These are phyloP conservation scores for Podocnemis expansa DNA, from an alignment of 2,113 vertebrate genomes.

Conservation along the genomic window DNA sequence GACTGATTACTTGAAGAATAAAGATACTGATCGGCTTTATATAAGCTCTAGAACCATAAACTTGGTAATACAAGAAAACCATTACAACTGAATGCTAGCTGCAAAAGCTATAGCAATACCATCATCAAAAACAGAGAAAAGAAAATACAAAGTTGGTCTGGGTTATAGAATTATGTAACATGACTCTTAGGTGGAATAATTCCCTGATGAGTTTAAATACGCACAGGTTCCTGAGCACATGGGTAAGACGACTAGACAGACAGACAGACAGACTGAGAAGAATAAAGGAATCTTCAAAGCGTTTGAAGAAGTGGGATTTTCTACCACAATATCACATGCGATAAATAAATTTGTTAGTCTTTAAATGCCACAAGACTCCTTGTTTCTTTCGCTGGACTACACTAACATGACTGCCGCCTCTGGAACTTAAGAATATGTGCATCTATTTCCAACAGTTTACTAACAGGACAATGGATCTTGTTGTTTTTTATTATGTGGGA, in stretches of 20 bases:
- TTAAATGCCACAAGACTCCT: no score
- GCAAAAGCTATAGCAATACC: neutral
- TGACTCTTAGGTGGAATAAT: rapidly evolving
- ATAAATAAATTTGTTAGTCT: no score
- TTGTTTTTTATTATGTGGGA: neutral
- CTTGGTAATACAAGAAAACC: neutral
- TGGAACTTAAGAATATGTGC: no score
- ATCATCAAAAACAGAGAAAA: neutral
- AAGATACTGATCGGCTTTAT: neutral
- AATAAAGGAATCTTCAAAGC: no score
- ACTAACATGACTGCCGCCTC: no score
- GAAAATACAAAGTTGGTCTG: neutral
- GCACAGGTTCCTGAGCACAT: rapidly evolving
- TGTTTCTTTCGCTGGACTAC: no score
- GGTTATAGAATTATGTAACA: neutral
- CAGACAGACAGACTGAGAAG: neutral
- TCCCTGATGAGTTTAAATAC: neutral
- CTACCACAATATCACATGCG: no score
- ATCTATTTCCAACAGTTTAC: neutral
- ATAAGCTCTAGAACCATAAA: neutral
- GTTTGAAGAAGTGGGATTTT: no score
- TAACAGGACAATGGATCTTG: rapidly evolving
- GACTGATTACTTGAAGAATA: neutral
- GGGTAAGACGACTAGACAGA: neutral
- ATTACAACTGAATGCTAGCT: neutral